A percentile compares a stretch with the other conserved stretches of the same genome.
These are phyloP conservation scores for Pogonus chalceus DNA, from an alignment of 1,140 invertebrate species.

Conservation along the genomic window DNA sequence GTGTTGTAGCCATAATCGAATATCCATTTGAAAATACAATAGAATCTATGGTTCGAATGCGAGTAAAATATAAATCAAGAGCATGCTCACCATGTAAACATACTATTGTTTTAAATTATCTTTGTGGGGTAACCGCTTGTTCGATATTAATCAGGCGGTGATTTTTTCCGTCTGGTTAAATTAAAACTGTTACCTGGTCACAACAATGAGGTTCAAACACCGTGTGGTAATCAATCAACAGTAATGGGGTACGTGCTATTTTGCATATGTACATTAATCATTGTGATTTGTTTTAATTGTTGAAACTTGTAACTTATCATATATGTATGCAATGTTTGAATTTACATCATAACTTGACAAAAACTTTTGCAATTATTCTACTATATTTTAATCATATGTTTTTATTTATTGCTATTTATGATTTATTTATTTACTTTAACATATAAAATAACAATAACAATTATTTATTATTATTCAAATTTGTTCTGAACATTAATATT, in stretches of 20 bases:
- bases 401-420: no score
- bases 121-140: background rate
- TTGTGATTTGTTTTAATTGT: background rate
- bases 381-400: no score
- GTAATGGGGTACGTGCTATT: background rate
- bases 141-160: background rate
- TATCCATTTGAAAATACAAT: no score
- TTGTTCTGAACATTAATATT: no score
- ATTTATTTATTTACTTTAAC: no score
- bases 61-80: background rate
- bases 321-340: no score
- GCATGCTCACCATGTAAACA: background rate
- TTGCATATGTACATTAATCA: background rate
- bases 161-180: background rate
- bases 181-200: background rate
- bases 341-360: no score
- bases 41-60: no score
- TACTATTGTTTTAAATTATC: background rate
- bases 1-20: no score
- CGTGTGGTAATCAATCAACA: background rate
- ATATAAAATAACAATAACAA: no score
- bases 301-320: background rate
- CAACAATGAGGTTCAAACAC: background rate
- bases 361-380: no score
- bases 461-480: no score